These are phyloP conservation scores for Zaprionus lineosus DNA, from an alignment of 2,888 invertebrate genomes.

Conservation along the genomic window DNA sequence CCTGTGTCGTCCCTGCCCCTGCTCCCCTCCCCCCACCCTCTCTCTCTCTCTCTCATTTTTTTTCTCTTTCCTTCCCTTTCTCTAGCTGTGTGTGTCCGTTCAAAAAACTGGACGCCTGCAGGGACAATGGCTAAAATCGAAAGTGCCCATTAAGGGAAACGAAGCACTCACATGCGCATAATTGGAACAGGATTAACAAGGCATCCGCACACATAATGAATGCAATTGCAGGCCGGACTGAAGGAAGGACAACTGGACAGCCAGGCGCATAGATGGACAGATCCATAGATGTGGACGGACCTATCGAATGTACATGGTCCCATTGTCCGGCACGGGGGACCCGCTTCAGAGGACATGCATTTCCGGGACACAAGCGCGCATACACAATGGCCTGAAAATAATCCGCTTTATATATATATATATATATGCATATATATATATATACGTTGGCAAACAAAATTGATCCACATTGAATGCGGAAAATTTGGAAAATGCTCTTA, in stretches of 20 bases:
- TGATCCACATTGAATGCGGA: not conserved
- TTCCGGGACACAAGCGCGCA: conserved; percentile 52
- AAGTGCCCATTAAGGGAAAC: conserved; percentile 76
- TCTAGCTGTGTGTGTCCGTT: conserved; percentile 16
- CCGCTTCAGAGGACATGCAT: conserved; percentile 41
- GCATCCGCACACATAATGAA: conserved; percentile 52
- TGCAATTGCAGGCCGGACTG: conserved; percentile 49
- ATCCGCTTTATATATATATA: conserved; percentile 78
- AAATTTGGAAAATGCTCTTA: conserved; percentile 29
- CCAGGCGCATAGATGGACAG: not conserved
- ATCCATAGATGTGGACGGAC: too few relatives aligned
- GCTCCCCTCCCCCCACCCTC: too few relatives aligned
- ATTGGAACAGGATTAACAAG: conserved; percentile 77
- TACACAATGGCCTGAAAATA: conserved; percentile 69
- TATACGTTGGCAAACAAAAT: conserved; percentile 64
- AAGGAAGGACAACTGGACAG: conserved; percentile 5
- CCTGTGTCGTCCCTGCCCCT: too few relatives aligned
- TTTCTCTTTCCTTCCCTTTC: too few relatives aligned
- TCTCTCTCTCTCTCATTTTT: too few relatives aligned
- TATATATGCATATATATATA: conserved; percentile 63
- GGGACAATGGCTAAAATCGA: conserved; percentile 62
- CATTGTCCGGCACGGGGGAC: conserved; percentile 57
- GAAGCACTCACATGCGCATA: conserved; percentile 71
- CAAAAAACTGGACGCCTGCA: conserved; percentile 40
- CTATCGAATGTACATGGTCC: conserved; percentile 5